phyloP scores from a whole-genome alignment of 2,797 vertebrate genomes.

The Brotula barbata region DNA sequence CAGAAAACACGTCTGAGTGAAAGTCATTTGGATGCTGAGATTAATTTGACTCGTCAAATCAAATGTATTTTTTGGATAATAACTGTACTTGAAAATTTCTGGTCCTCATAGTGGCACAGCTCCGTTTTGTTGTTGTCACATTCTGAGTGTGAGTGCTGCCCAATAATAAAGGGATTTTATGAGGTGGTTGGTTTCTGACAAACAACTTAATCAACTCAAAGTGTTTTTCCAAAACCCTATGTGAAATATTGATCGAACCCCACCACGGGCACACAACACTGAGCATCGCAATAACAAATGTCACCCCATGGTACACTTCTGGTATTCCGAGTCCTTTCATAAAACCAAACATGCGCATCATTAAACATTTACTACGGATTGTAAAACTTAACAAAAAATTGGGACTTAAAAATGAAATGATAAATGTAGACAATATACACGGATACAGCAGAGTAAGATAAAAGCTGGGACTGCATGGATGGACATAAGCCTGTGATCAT shows the following conservation, averaged over 20 bases:
- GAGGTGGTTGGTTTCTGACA: neutral
- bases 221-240: constrained; percentile 17
- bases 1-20: no score
- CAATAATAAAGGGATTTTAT: neutral
- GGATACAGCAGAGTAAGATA: neutral
- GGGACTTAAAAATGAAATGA: constrained; percentile 3
- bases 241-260: constrained; percentile 54
- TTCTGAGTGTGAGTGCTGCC: no score
- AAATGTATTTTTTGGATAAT: no score
- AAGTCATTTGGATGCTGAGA: no score
- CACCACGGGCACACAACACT: no score
- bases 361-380: constrained; percentile 49
- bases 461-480: neutral
- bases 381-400: constrained; percentile 35
- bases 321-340: constrained; percentile 30
- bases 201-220: constrained; percentile 11
- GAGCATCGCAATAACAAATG: no score
- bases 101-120: no score
- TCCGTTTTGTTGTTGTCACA: no score
- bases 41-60: no score
- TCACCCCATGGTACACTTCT: no score
- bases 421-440: neutral
- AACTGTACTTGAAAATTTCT: no score
- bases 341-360: constrained; percentile 33
- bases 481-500: neutral